Base-by-base conservation (phyloP, 1,140 invertebrate genomes). In the Ceratina calcarata region DNA sequence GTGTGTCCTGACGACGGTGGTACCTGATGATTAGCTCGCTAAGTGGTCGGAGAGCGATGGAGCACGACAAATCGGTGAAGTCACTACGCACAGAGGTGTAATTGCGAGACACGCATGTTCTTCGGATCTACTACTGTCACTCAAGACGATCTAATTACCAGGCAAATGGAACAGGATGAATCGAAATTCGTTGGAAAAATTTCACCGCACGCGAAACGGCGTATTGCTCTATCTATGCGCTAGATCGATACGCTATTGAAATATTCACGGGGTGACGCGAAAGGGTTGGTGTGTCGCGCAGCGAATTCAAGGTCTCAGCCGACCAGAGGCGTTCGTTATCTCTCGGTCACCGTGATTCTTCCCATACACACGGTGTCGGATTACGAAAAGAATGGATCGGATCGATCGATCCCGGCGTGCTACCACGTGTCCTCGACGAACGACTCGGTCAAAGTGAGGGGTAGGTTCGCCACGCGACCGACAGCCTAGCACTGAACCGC, bases 221-320 rank as follows among this genome's bases (percentile, higher is more conserved):
- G 27, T 32, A 32, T 32, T 32, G 37, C 37, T 45, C 37, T 45
- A 45, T 45, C 16, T 62, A 60, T 64, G 45, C 58, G 82, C 45
- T 85, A 85, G 76, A 85, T 86, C 84, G 83, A 86, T 86, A 65
- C n/a, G 66, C 27, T 60, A 79, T 76, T 86, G 83, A 86, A 86
- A 86, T 86, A 86, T 86, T 86, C 84, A 86, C 72, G 49, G 66
- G 55, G n/a, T 7, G 66, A 24, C 3, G 66, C 2, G 32, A 16
- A 7, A n/a, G 62, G 32, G 18, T 10, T 27, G 6, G 66, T 20
- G 49, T 68, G 51, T 57, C 51, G 68, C 13, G 22, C 24, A n/a
- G 2, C 67, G 53, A 45, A 45, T 45, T 45, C 37, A 45, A 45
- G 37, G 37, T 45, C 37, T 57, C 55, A 4, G 3, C n/a, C 53